Evolutionary conservation across 2,797 vertebrate genomes (phyloP).

Genomic region (Hoplostethus atlanticus): DNA sequence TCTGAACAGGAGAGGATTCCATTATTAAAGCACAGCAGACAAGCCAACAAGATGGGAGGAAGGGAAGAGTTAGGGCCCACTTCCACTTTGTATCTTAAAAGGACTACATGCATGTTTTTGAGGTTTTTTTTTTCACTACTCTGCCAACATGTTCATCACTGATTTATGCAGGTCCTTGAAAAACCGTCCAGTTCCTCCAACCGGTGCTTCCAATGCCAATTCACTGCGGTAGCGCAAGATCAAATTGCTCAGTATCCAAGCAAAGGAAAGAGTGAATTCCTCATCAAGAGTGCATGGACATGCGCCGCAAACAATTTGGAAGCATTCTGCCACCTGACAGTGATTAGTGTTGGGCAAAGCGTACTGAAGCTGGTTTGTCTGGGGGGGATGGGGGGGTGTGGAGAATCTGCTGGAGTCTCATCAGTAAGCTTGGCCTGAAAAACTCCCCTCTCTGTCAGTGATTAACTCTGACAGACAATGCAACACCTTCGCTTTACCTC

Average conservation of each 20-base stretch:
- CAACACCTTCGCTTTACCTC: background rate
- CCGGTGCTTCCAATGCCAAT: conserved; percentile 13
- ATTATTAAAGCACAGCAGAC: conserved; percentile 43
- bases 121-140: background rate
- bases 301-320: conserved; percentile 3
- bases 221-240: conserved; percentile 16
- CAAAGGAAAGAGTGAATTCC: conserved; percentile 17
- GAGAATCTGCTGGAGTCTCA: background rate
- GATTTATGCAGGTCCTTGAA: conserved; percentile 35
- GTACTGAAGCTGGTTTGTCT: conserved; percentile 6
- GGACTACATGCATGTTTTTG: conserved; percentile 16
- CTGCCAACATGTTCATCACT: conserved; percentile 20
- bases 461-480: background rate
- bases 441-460: conserved; percentile 3
- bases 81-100: conserved; percentile 26
- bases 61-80: conserved; percentile 3
- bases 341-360: conserved; percentile 34
- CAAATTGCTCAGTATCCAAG: conserved; percentile 23
- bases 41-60: background rate
- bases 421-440: background rate
- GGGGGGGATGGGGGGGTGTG: background rate
- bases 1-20: conserved; percentile 58
- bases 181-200: conserved; percentile 9
- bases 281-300: conserved; percentile 4
- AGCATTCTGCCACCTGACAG: conserved; percentile 35